Conservation (phyloP, 2,888 invertebrate genomes). For the Orchesellides sinensis region DNA sequence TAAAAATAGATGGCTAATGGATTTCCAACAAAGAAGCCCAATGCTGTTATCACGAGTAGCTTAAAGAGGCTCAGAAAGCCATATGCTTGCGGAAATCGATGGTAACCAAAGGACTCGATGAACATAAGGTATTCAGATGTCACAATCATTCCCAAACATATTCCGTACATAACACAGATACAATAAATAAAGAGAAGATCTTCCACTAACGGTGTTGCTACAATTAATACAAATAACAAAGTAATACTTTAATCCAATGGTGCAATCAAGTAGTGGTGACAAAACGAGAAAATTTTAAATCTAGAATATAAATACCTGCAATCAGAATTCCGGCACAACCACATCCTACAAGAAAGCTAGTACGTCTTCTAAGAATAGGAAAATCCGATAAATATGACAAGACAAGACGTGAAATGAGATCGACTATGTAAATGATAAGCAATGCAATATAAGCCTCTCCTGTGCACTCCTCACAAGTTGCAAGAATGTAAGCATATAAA, state of each 20-base stretch:
- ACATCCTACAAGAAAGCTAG: slow-evolving; percentile 60
- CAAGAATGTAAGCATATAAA: slow-evolving; percentile 61
- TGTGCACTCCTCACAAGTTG: not conserved
- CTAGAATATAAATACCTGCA: slow-evolving; percentile 50
- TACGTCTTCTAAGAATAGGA: slow-evolving; percentile 52
- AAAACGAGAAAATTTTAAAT: not conserved
- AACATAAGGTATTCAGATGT: slow-evolving; percentile 70
- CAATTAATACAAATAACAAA: slow-evolving; percentile 1
- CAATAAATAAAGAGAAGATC: slow-evolving; percentile 62
- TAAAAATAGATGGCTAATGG: slow-evolving; percentile 63
- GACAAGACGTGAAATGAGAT: slow-evolving; percentile 68
- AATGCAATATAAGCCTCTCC: slow-evolving; percentile 52
- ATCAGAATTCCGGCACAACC: slow-evolving; percentile 50
- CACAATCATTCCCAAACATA: slow-evolving; percentile 59
- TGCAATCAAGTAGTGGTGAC: not conserved
- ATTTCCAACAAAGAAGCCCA: slow-evolving; percentile 49
- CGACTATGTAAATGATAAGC: slow-evolving; percentile 64
- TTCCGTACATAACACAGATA: slow-evolving; percentile 67
- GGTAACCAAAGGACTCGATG: slow-evolving; percentile 68
- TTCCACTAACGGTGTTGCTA: slow-evolving; percentile 57
- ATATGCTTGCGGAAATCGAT: slow-evolving; percentile 64
- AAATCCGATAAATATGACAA: slow-evolving; percentile 70
- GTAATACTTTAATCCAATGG: not conserved
- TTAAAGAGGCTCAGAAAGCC: slow-evolving; percentile 64
- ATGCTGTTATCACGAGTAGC: slow-evolving; percentile 29